phyloP scores from a whole-genome alignment of 2,113 vertebrate genomes.

The Psettodes erumei region DNA sequence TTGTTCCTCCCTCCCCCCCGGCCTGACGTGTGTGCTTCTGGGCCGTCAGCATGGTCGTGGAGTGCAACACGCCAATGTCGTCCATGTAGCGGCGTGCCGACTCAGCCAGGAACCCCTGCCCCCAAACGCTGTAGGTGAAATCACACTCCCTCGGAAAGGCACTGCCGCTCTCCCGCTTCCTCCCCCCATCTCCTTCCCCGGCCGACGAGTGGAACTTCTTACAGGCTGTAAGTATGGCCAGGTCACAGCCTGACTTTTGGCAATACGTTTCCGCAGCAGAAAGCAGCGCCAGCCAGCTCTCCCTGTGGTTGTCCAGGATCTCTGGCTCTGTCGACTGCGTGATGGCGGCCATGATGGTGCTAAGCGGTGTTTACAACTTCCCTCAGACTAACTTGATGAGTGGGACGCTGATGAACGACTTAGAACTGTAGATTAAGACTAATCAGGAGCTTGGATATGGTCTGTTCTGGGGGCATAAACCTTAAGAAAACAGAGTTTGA shows the following conservation, averaged over 20 bases:
- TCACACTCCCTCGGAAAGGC: slow-evolving; percentile 75
- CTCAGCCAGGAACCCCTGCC: slow-evolving; percentile 87
- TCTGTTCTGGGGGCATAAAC: background rate
- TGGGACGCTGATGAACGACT: slow-evolving; percentile 31
- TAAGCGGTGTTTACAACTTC: slow-evolving; percentile 7
- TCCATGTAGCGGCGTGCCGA: slow-evolving; percentile 88
- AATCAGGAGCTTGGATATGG: background rate
- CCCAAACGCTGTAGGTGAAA: slow-evolving; percentile 86
- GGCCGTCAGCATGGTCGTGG: slow-evolving; percentile 83
- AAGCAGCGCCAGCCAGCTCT: slow-evolving; percentile 89
- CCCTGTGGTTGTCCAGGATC: slow-evolving; percentile 89
- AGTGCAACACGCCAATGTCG: slow-evolving; percentile 90
- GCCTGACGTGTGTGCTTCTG: slow-evolving; percentile 77
- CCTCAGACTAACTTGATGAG: background rate
- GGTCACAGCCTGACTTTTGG: slow-evolving; percentile 89
- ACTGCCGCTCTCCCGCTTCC: slow-evolving; percentile 70
- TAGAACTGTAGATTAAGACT: background rate
- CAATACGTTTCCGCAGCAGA: slow-evolving; percentile 88
- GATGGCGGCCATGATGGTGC: slow-evolving; percentile 79
- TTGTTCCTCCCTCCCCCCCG: slow-evolving; percentile 58
- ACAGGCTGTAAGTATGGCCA: slow-evolving; percentile 88
- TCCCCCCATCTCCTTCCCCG: slow-evolving; percentile 56
- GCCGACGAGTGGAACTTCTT: slow-evolving; percentile 78
- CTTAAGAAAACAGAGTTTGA: background rate
- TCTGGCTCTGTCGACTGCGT: slow-evolving; percentile 75